A percentile compares a stretch with the other conserved stretches of the same genome.
Conservation (phyloP, 1,140 invertebrate genomes). For the Ectropis grisescens region DNA sequence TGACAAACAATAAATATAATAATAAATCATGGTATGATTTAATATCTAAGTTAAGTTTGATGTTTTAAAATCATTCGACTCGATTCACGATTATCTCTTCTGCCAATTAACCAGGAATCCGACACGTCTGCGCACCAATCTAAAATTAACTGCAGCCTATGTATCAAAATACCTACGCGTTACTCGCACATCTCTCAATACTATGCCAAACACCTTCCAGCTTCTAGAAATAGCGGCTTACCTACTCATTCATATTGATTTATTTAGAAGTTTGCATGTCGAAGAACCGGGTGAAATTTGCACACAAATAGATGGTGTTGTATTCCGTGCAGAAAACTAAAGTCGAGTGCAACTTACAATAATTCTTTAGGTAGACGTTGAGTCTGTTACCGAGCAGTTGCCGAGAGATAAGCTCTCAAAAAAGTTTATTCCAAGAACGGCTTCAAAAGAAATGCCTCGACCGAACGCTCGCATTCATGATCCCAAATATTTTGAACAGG, state of each 20-base stretch:
- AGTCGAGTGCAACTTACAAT: background rate
- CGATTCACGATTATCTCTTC: conserved; percentile 53
- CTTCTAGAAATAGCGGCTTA: conserved; percentile 52
- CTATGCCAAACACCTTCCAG: conserved; percentile 68
- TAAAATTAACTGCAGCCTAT: conserved; percentile 69
- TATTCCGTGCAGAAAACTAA: conserved; percentile 7
- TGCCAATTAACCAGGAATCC: conserved; percentile 68
- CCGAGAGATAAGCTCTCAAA: conserved; percentile 14
- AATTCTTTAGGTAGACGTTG: conserved; percentile 7
- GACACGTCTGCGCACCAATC: conserved; percentile 65
- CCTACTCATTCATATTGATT: conserved; percentile 50
- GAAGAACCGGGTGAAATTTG: conserved; percentile 9
- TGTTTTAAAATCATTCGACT: conserved; percentile 12
- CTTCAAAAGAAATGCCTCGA: conserved; percentile 41
- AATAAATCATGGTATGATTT: too few relatives aligned
- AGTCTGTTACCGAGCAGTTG: conserved; percentile 7
- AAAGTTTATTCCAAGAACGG: conserved; percentile 42
- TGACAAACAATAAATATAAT: too few relatives aligned
- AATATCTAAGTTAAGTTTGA: too few relatives aligned
- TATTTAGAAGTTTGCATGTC: conserved; percentile 26
- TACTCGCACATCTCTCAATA: conserved; percentile 66
- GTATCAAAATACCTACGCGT: conserved; percentile 68
- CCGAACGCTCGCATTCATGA: conserved; percentile 42
- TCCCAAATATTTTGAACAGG: conserved; percentile 65
- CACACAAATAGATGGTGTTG: conserved; percentile 10